Conservation (phyloP, 2,113 vertebrate genomes). For the Tichodroma muraria region DNA sequence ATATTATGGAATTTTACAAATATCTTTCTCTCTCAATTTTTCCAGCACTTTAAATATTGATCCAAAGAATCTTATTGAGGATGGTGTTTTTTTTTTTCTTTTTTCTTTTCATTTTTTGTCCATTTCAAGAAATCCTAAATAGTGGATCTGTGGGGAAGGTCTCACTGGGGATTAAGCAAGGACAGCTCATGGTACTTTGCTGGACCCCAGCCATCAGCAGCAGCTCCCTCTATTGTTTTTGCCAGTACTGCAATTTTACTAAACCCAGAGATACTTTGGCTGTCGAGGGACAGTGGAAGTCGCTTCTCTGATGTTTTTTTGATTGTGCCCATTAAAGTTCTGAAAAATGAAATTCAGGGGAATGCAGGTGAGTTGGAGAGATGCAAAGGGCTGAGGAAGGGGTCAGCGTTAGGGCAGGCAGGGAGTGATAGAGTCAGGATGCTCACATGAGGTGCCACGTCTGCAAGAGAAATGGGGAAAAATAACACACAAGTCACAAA, state of each 20-base stretch:
- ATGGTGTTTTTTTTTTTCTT: neutral
- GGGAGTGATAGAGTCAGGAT: neutral
- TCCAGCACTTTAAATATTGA: slow-evolving; percentile 5
- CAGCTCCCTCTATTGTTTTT: slow-evolving; percentile 33
- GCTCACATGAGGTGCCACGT: fast-evolving
- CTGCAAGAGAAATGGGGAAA: neutral
- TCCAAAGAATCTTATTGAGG: neutral
- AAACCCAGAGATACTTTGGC: neutral
- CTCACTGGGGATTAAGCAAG: neutral
- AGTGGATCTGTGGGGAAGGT: neutral
- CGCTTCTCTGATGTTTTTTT: neutral
- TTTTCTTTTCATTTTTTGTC: neutral
- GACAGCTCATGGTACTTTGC: neutral
- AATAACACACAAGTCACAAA: neutral
- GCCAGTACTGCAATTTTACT: neutral
- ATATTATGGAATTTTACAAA: slow-evolving; percentile 48
- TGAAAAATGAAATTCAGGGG: neutral
- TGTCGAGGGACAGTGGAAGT: neutral
- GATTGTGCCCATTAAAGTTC: neutral
- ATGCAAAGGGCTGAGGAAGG: neutral
- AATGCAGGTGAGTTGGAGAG: neutral
- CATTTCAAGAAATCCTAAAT: neutral
- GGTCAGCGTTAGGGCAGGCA: neutral
- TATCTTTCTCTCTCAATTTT: slow-evolving; percentile 17
- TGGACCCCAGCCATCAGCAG: neutral